Conservation (phyloP, 2,797 vertebrate genomes). For the Hapalemur alaotrensis region DNA sequence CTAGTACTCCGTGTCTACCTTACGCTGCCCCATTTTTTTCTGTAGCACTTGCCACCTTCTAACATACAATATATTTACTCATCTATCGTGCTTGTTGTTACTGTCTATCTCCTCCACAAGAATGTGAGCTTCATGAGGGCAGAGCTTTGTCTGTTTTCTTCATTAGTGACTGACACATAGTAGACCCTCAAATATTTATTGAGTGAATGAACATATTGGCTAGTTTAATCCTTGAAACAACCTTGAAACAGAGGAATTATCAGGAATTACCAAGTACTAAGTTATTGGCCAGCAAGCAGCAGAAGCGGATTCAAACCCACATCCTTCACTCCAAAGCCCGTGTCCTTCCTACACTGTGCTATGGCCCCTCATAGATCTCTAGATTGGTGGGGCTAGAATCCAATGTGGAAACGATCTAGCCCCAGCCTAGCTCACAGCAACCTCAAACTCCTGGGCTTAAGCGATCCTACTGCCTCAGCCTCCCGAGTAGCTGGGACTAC, state of each 20-base stretch:
- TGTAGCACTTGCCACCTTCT: not conserved
- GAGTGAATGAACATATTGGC: not conserved
- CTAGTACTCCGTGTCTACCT: not conserved
- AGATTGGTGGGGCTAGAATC: not conserved
- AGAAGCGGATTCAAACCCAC: not conserved
- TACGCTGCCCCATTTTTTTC: not conserved
- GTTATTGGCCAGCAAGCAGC: not conserved
- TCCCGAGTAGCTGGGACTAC: no score
- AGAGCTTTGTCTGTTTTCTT: not conserved
- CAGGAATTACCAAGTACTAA: not conserved
- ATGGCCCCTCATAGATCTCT: not conserved
- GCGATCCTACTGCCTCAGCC: no score
- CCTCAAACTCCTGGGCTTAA: no score
- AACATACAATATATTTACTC: not conserved
- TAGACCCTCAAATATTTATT: not conserved
- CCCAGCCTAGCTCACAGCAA: not conserved
- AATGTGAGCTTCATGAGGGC: not conserved
- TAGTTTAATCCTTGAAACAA: not conserved
- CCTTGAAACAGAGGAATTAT: not conserved
- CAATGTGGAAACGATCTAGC: not conserved
- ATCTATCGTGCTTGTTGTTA: not conserved
- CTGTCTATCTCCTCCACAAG: not conserved
- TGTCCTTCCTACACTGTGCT: not conserved
- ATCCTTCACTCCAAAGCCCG: not conserved
- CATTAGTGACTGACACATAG: not conserved